phyloP scores from a whole-genome alignment of 1,140 invertebrate genomes.

The Danaus plexippus region DNA sequence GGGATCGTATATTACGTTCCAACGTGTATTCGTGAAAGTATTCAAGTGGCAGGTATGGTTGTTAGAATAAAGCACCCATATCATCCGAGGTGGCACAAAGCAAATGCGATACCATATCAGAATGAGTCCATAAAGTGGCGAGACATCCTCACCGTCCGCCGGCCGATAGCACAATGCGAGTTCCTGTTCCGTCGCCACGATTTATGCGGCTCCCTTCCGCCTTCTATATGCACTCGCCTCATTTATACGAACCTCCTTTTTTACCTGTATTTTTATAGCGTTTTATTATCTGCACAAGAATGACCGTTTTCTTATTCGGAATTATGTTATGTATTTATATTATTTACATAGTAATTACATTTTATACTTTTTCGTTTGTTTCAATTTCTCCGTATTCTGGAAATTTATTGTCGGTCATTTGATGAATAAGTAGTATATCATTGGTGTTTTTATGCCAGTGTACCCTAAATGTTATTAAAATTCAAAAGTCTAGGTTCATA shows the following conservation, averaged over 20 bases:
- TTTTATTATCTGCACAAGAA: too few species aligned
- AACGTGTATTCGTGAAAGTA: constrained; percentile 4
- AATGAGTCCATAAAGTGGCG: constrained; percentile 59
- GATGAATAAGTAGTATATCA: too few species aligned
- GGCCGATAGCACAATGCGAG: constrained; percentile 66
- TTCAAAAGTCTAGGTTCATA: too few species aligned
- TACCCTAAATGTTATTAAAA: too few species aligned
- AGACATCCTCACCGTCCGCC: constrained; percentile 58
- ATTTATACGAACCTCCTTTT: constrained; percentile 68
- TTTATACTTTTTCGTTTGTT: too few species aligned
- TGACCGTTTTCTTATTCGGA: too few species aligned
- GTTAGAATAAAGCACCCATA: constrained; percentile 31
- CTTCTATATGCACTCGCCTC: constrained; percentile 15
- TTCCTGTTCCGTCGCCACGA: constrained; percentile 68
- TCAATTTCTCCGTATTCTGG: too few species aligned
- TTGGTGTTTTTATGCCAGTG: too few species aligned
- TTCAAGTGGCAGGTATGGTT: neutral
- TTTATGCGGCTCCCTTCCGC: constrained; percentile 59
- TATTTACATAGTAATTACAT: too few species aligned
- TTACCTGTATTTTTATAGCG: constrained; percentile 49
- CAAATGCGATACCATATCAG: constrained; percentile 52
- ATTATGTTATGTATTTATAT: too few species aligned
- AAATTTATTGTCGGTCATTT: too few species aligned
- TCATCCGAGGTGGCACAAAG: constrained; percentile 56
- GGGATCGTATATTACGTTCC: neutral